Base-by-base conservation (phyloP, 2,888 invertebrate genomes). In the Aquatica leii region DNA sequence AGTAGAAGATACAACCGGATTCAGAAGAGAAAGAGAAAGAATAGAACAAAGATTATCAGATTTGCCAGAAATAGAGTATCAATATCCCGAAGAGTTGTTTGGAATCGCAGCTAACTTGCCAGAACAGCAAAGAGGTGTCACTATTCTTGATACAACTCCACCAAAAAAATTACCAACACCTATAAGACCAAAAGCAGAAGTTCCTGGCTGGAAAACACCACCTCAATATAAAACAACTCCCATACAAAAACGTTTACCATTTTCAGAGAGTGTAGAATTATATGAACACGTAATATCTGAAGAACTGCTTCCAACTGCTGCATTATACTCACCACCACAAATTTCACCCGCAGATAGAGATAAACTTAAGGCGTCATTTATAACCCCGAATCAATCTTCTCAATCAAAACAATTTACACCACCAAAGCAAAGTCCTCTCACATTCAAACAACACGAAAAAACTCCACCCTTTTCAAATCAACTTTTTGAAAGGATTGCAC, bases 1-100 rank as follows among this genome's bases (percentile, higher is more conserved):
- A 6, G 37, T 4, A n/a, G 48, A 60, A 1, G 46, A 48, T 12
- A 1, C 37, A 12, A 34, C 37, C 1, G 59, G 48, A 11, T 15
- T 31, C 1, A 48, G 31, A 17, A n/a, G 24, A 8, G 17, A 1
- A 4, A 15, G 12, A 14, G 41, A 51, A 20, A 9, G 14, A 34
- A 2, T 51, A 9, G 24, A 51, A 51, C 8, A 17, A 43, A 14
- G 15, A 14, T 43, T 43, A 15, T 4, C 3, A 9, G 15, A 14
- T 14, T 52, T 52, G n/a, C 35, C 52, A 2, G 2, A 51, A 31
- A 2, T 15, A 52, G 5, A 14, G 1, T 12, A 35, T 20, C 12
- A 31, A 9, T 50, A 51, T 37, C 58, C 51, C 2, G 50, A 58
- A 9, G 57, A 57, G 15, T 40, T 57, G 50, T 35, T 57, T 17